Conservation (phyloP, 1,140 invertebrate species). For the Rhagoletis zephyria region DNA sequence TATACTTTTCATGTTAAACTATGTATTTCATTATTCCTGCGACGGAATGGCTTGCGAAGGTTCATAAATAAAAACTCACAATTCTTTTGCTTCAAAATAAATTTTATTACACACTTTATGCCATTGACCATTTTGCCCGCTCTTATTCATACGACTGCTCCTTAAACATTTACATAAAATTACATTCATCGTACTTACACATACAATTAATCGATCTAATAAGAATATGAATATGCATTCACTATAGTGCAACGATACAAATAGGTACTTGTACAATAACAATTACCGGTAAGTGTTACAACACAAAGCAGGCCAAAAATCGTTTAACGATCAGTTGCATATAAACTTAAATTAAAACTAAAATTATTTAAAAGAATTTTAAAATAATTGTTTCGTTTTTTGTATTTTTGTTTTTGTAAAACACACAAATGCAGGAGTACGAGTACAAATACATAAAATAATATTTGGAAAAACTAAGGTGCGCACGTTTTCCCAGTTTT, state of each 20-base stretch:
- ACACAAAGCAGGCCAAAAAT: not conserved
- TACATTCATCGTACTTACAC: constrained; percentile 10
- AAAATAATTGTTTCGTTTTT: not conserved
- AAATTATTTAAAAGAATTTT: constrained; percentile 9
- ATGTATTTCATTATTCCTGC: no score
- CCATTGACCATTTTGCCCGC: constrained; percentile 23
- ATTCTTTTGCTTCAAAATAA: constrained; percentile 15
- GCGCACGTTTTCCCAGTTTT: no score
- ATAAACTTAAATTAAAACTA: constrained; percentile 19
- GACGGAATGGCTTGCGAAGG: not conserved
- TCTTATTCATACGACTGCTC: constrained; percentile 11
- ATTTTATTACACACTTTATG: constrained; percentile 50
- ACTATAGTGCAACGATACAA: not conserved
- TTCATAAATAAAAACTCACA: not conserved
- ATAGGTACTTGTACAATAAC: constrained; percentile 9
- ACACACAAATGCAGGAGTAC: constrained; percentile 16
- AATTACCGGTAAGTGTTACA: not conserved
- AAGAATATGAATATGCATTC: not conserved
- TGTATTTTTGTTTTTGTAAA: not conserved
- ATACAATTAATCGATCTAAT: not conserved
- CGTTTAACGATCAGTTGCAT: constrained; percentile 36
- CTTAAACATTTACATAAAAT: not conserved
- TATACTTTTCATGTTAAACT: no score
- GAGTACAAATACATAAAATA: not conserved
- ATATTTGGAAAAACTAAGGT: no score